phyloP scores from a whole-genome alignment of 2,113 vertebrate genomes.

The Pseudorhombus dupliciocellatus region DNA sequence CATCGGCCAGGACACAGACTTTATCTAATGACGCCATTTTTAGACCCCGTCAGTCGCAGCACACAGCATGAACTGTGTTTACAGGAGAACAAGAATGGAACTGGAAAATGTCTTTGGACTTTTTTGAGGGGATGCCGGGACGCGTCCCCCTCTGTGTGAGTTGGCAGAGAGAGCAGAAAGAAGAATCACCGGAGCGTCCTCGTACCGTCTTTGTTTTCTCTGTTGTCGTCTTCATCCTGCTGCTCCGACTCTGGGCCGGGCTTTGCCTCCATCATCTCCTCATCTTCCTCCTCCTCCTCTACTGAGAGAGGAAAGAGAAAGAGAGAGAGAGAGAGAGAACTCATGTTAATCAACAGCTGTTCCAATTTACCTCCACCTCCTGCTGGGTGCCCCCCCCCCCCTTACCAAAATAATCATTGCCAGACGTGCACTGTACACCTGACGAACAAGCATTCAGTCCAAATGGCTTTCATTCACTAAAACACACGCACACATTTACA shows the following conservation, averaged over 20 bases:
- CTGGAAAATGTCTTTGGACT: too few species aligned
- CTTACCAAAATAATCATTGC: slow-evolving; percentile 71
- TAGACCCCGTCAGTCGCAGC: too few species aligned
- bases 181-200: not conserved
- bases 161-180: too few species aligned
- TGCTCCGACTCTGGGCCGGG: slow-evolving; percentile 84
- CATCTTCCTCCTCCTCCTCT: slow-evolving; percentile 97
- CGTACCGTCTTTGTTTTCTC: slow-evolving; percentile 91
- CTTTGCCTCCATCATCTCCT: slow-evolving; percentile 90
- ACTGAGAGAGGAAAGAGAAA: slow-evolving; percentile 60
- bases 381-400: slow-evolving; percentile 32
- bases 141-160: too few species aligned
- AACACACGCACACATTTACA: slow-evolving; percentile 17
- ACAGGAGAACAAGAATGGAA: too few species aligned
- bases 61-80: too few species aligned
- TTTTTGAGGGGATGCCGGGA: too few species aligned
- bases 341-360: slow-evolving; percentile 79
- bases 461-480: slow-evolving; percentile 58
- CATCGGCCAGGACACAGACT: slow-evolving; percentile 17
- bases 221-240: slow-evolving; percentile 88
- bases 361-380: slow-evolving; percentile 69
- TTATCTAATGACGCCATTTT: too few species aligned
- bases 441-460: slow-evolving; percentile 58
- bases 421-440: slow-evolving; percentile 72
- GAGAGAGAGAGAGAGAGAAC: slow-evolving; percentile 40